These are phyloP conservation scores for Heliconius erato DNA, from an alignment of 2,888 invertebrate genomes.

Conservation along the genomic window DNA sequence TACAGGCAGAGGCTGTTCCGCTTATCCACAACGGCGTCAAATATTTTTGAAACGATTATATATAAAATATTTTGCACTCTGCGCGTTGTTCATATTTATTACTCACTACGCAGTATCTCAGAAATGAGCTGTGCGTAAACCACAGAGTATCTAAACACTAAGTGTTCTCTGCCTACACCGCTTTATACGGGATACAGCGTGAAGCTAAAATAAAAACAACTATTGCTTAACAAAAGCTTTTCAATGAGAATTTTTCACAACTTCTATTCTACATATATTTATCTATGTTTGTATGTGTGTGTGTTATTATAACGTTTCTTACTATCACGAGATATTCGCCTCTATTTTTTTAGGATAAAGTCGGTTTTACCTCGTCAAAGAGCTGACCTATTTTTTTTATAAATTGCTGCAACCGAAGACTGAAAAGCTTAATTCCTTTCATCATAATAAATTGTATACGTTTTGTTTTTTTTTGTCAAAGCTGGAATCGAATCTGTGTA, in stretches of 20 bases:
- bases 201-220: not conserved
- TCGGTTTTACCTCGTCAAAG: not conserved
- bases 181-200: not conserved
- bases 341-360: not conserved
- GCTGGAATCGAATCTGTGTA: slow-evolving; percentile 4
- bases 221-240: slow-evolving; percentile 9
- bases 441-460: slow-evolving; percentile 19
- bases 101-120: too few species aligned
- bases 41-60: too few species aligned
- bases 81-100: too few species aligned
- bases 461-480: not conserved
- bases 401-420: slow-evolving; percentile 27
- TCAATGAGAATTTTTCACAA: slow-evolving; percentile 7
- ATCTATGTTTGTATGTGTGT: not conserved
- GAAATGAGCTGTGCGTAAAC: too few species aligned
- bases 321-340: not conserved
- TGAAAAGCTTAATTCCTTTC: slow-evolving; percentile 18
- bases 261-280: slow-evolving; percentile 6
- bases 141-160: too few species aligned
- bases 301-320: not conserved
- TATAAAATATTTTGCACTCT: too few species aligned
- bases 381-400: slow-evolving; percentile 42
- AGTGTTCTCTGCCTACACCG: not conserved
- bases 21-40: too few species aligned
- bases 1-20: too few species aligned